Evolutionary conservation across 2,113 vertebrate species (phyloP).

Genomic region (Misgurnus anguillicaudatus): DNA sequence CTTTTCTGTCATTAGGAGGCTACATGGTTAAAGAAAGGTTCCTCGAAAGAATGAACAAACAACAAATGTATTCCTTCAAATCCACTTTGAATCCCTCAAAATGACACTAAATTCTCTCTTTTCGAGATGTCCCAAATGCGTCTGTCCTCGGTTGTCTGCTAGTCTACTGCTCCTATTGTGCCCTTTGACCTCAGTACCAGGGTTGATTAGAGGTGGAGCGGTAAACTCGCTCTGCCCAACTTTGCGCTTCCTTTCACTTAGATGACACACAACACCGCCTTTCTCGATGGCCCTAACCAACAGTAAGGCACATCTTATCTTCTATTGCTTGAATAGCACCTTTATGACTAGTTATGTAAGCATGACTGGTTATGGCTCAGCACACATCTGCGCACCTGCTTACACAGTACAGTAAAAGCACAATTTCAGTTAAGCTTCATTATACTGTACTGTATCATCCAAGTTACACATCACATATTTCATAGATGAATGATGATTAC

Average conservation of each 20-base stretch:
- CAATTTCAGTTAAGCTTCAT: background rate
- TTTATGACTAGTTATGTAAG: slow-evolving; percentile 43
- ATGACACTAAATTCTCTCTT: background rate
- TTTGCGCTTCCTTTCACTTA: background rate
- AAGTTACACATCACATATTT: background rate
- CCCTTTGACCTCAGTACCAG: slow-evolving; percentile 25
- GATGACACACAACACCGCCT: background rate
- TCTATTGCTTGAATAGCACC: background rate
- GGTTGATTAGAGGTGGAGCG: background rate
- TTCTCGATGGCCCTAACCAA: background rate
- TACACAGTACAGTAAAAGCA: background rate
- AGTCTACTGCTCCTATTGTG: background rate
- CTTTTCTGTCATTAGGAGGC: background rate
- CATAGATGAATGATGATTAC: background rate
- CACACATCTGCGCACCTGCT: slow-evolving; percentile 4
- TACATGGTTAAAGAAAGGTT: background rate
- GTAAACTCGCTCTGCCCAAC: background rate
- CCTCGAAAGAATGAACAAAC: background rate
- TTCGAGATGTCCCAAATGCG: background rate
- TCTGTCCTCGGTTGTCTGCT: background rate
- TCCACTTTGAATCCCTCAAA: background rate
- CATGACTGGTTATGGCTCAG: background rate
- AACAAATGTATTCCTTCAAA: background rate
- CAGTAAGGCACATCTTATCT: slow-evolving; percentile 33
- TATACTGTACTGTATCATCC: background rate